Base-by-base conservation (phyloP, 1,140 invertebrate genomes). In the Phortica variegata region DNA sequence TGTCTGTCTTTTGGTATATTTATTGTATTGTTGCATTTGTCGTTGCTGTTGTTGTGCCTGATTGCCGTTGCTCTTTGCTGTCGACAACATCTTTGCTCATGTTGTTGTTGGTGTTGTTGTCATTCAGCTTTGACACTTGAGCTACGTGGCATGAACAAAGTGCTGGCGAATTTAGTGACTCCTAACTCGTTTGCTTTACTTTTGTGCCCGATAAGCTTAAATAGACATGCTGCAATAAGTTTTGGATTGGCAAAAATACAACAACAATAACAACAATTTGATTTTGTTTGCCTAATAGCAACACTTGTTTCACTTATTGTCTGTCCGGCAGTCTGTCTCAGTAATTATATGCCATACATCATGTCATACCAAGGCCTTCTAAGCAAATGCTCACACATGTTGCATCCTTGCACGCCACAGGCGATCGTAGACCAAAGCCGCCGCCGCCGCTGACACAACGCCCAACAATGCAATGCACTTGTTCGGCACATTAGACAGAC, bases 281-380 rank as follows among this genome's bases (percentile, higher is more conserved):
- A n/a, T n/a, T n/a, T n/a, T n/a, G n/a, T n/a, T n/a, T n/a, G n/a
- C n/a, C n/a, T n/a, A n/a, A n/a, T n/a, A n/a, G n/a, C n/a, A n/a
- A n/a, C n/a, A n/a, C n/a, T n/a, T n/a, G n/a, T n/a, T n/a, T n/a
- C n/a, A n/a, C n/a, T n/a, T n/a, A n/a, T n/a, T n/a, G n/a, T n/a
- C n/a, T n/a, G n/a, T n/a, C n/a, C n/a, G n/a, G n/a, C n/a, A n/a
- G n/a, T n/a, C 57, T 42, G 56, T 42, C 63, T 57, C 44, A 26
- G 56, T 63, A 66, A 66, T 66, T 66, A 66, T 52, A 46, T 50
- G 49, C 53, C 56, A 68, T 65, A 65, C 62, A 68, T 65, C 62
- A 66, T 57, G n/a, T 38, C 16, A n/a, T n/a, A 43, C 43, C 36
- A 47, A 34, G 19, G 36, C 19, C 23, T 47, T 29, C 37, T 36